Conservation (phyloP, 2,888 invertebrate genomes). For the Spilosoma lubricipeda region DNA sequence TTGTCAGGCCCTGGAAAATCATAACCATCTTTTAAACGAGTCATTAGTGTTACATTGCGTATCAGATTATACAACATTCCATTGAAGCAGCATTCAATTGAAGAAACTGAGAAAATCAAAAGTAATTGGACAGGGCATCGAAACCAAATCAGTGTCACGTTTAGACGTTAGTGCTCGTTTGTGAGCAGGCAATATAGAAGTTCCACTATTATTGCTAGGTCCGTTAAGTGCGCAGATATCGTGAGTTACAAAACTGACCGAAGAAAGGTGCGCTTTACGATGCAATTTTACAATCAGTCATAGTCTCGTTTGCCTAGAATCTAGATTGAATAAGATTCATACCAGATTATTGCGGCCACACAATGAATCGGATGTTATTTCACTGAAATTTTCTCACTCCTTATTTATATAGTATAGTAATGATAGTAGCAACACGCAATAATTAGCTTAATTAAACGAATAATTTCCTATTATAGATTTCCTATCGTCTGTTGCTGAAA, state of each 20-base stretch:
- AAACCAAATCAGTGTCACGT: slow-evolving; percentile 52
- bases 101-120: slow-evolving; percentile 47
- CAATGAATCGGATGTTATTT: slow-evolving; percentile 30
- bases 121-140: slow-evolving; percentile 56
- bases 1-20: background rate
- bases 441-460: slow-evolving; percentile 46
- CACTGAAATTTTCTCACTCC: slow-evolving; percentile 31
- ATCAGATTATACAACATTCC: slow-evolving; percentile 40
- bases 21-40: background rate
- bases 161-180: slow-evolving; percentile 36
- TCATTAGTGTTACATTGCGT: background rate
- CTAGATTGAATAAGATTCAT: slow-evolving; percentile 23
- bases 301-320: slow-evolving; percentile 26
- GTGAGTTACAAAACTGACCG: slow-evolving; percentile 33
- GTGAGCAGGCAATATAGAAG: slow-evolving; percentile 28
- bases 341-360: slow-evolving; percentile 21
- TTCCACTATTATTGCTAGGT: slow-evolving; percentile 10
- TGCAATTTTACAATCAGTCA: slow-evolving; percentile 38
- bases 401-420: slow-evolving; percentile 31
- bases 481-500: slow-evolving; percentile 40
- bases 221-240: slow-evolving; percentile 24
- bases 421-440: slow-evolving; percentile 27
- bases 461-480: slow-evolving; percentile 36
- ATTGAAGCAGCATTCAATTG: slow-evolving; percentile 30
- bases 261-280: slow-evolving; percentile 23